Base-by-base conservation (phyloP, 2,113 vertebrate genomes). In the Hippocampus abdominalis region DNA sequence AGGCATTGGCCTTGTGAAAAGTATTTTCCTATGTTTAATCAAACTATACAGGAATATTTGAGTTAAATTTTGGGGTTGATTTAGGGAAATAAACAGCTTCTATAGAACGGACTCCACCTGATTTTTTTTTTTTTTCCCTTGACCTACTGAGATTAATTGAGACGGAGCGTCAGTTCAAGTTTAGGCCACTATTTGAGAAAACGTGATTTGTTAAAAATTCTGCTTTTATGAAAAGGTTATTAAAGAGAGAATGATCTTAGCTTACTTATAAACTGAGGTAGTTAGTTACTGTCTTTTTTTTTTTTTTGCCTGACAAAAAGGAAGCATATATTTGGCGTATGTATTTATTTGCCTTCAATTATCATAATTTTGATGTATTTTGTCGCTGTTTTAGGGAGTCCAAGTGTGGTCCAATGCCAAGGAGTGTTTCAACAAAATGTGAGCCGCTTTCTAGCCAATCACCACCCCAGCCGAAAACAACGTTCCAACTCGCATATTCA, bases 351-450 rank as follows among this genome's bases (percentile, higher is more conserved):
- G 39, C n/a, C 11, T 42, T n/a, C 13, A 39, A 56, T 39, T 21
- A 8, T 77, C 3, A 42, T 15, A 25, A 42, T 20, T 64, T 7
- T 13, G 36, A 54, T 8, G 7, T 63, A 4, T 70, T 64, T 15
- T 63, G 15, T 3, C 75, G 59, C 78, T 46, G 21, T 89, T 68
- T 74, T 76, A 98, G 96, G 95, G 95, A 88, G 95, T 97, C 89
- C 95, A 96, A 86, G 94, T 97, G 81, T 98, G 96, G 96, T 95
- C 94, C 81, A 97, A 97, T 69, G 96, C 96, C 80, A 97, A 97
- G 81, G 95, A 97, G 80, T 97, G 95, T 85, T 97, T 97, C 92
- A 94, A 92, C 91, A 98, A 97, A 93, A 96, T 97, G 95, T 97
- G 91, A 95, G 76, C 69, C 75, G 44, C 68, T 68, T n/a, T 64